These are phyloP conservation scores for Ficedula albicollis DNA, from an alignment of 2,797 vertebrate genomes.

Conservation along the genomic window DNA sequence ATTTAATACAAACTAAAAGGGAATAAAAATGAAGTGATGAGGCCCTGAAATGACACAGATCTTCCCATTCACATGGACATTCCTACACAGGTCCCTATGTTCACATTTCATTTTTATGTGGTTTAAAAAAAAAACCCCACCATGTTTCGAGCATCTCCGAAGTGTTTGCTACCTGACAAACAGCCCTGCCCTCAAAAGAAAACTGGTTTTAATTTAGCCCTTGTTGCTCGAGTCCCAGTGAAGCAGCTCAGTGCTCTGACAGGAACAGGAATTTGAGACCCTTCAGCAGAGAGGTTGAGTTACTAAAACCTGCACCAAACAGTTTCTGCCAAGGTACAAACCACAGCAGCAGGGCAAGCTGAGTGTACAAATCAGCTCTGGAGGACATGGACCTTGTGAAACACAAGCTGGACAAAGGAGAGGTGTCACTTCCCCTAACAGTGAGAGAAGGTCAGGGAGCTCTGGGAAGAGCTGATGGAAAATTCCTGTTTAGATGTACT, in stretches of 20 bases:
- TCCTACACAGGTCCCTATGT: neutral
- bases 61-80: accelerated
- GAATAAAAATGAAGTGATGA: neutral
- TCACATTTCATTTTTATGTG: accelerated
- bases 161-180: neutral
- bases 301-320: neutral
- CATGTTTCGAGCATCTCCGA: neutral
- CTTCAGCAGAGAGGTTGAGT: neutral
- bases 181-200: neutral
- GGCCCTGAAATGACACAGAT: neutral
- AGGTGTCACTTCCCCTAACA: neutral
- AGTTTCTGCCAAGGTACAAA: neutral
- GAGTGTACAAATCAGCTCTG: neutral
- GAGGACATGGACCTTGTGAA: neutral
- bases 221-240: accelerated
- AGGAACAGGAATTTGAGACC: neutral
- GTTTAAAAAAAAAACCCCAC: neutral
- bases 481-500: neutral
- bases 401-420: neutral
- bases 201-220: neutral
- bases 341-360: neutral
- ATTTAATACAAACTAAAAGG: neutral
- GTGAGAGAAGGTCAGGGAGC: neutral
- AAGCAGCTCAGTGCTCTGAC: accelerated
- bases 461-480: neutral